These are phyloP conservation scores for Catharus ustulatus DNA, from an alignment of 2,797 vertebrate species.

Conservation along the genomic window DNA sequence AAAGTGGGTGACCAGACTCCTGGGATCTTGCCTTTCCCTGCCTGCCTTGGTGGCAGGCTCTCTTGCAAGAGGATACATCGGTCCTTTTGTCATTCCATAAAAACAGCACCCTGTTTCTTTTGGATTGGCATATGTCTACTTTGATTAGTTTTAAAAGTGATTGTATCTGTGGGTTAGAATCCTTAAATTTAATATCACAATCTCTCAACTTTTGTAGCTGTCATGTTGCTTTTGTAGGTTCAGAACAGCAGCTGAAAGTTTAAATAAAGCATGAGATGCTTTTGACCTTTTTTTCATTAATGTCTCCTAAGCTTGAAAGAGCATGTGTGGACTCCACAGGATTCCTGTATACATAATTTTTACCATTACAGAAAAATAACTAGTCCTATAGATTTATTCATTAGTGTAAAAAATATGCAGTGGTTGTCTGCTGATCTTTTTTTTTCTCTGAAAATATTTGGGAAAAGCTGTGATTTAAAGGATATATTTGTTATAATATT, in stretches of 20 bases:
- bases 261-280: neutral
- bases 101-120: neutral
- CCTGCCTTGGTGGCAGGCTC: neutral
- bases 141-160: neutral
- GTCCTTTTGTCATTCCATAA: neutral
- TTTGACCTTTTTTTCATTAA: neutral
- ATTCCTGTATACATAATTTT: neutral
- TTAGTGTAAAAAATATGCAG: neutral
- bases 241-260: neutral
- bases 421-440: neutral
- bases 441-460: neutral
- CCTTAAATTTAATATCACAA: neutral
- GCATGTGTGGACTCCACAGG: neutral
- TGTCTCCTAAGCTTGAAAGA: neutral
- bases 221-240: neutral
- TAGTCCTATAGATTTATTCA: neutral
- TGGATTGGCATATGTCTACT: rapidly evolving
- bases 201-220: neutral
- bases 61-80: neutral
- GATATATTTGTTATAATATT: neutral
- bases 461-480: neutral
- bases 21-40: neutral
- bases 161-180: neutral
- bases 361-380: neutral
- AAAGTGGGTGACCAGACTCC: neutral